phyloP scores from a whole-genome alignment of 2,113 vertebrate species.

The Papio anubis region DNA sequence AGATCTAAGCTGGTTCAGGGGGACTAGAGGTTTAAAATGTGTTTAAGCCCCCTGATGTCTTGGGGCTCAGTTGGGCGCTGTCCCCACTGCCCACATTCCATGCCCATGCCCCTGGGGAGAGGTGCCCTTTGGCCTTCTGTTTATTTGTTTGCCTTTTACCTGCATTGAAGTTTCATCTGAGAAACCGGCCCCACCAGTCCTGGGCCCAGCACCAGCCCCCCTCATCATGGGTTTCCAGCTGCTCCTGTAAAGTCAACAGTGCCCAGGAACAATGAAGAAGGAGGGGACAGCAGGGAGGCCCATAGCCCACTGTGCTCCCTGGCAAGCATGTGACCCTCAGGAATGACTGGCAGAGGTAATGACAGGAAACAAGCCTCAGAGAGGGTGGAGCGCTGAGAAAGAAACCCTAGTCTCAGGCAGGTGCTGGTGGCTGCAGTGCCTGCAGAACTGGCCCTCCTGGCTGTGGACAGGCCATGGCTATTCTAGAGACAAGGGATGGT shows the following conservation, averaged over 20 bases:
- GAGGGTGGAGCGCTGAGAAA: slow-evolving; percentile 18
- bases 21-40: background rate
- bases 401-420: slow-evolving; percentile 67
- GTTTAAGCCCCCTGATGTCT: background rate
- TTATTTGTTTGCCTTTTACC: slow-evolving; percentile 78
- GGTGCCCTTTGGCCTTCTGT: slow-evolving; percentile 58
- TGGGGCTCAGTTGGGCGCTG: background rate
- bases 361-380: slow-evolving; percentile 68
- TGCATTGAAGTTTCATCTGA: slow-evolving; percentile 59
- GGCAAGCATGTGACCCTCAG: slow-evolving; percentile 65
- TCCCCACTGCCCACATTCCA: background rate
- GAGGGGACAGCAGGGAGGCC: slow-evolving; percentile 76
- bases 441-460: background rate
- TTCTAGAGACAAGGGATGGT: background rate
- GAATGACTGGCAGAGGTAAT: slow-evolving; percentile 72
- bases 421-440: rapidly evolving
- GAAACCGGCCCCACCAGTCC: slow-evolving; percentile 80
- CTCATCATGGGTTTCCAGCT: slow-evolving; percentile 63
- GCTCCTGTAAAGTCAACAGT: slow-evolving; percentile 79
- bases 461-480: background rate
- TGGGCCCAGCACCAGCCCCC: slow-evolving; percentile 57
- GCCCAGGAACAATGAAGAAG: slow-evolving; percentile 80
- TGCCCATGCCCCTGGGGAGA: slow-evolving; percentile 26
- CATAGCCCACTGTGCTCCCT: slow-evolving; percentile 70
- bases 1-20: background rate